Evolutionary conservation across 2,888 invertebrate species (phyloP).

Genomic region (Tanypteryx hageni): DNA sequence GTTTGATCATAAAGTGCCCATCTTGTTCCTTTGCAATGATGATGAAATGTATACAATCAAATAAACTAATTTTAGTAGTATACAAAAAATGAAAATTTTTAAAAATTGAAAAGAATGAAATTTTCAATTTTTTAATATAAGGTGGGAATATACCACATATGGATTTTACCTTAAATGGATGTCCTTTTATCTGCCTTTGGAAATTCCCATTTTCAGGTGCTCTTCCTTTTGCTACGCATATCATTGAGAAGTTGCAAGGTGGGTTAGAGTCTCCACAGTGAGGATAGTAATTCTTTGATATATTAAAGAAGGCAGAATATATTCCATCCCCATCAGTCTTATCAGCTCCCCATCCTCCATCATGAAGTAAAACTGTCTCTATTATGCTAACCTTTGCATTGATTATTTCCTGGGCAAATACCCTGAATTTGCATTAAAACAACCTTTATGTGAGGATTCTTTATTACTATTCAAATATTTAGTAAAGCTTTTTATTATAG

Average conservation of each 20-base stretch:
- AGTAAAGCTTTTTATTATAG: neutral
- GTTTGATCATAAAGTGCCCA: too few relatives aligned
- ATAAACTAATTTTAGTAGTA: too few relatives aligned
- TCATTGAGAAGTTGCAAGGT: neutral
- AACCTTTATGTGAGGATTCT: neutral
- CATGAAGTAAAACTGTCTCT: neutral
- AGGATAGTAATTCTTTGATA: neutral
- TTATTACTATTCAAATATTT: neutral
- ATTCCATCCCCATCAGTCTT: neutral
- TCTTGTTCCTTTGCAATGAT: too few relatives aligned
- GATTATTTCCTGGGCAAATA: neutral
- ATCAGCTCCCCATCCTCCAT: slow-evolving; percentile 27
- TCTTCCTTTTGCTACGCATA: neutral
- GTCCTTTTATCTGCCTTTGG: neutral
- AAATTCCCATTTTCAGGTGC: neutral
- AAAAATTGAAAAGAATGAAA: too few relatives aligned
- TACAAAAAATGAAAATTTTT: too few relatives aligned
- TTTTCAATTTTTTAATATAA: too few relatives aligned
- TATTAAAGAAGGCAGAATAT: neutral
- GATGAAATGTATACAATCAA: too few relatives aligned
- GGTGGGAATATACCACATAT: too few relatives aligned
- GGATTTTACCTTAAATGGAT: slow-evolving; percentile 30
- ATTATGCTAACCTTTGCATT: neutral
- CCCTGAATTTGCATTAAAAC: neutral
- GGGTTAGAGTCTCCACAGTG: neutral